Percentiles rank a stretch among this genome's conserved stretches.
Evolutionary conservation across 2,113 vertebrate genomes (phyloP).

Genomic region (Oreocharis arfaki): DNA sequence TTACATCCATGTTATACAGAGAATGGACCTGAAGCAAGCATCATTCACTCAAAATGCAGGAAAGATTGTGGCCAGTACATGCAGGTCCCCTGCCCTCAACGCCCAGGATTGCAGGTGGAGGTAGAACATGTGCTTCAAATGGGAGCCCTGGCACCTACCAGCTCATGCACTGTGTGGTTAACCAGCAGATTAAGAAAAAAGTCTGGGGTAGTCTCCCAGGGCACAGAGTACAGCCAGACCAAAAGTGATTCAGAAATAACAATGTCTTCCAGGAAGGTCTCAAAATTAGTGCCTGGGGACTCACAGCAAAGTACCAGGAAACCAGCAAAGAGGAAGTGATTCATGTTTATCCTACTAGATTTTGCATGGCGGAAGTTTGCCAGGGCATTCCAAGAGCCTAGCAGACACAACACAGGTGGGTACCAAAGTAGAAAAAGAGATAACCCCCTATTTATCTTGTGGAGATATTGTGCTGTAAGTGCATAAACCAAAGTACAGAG

Average conservation of each 20-base stretch:
- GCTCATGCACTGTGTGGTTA: neutral
- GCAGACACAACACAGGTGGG: neutral
- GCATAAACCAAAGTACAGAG: neutral
- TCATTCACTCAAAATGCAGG: rapidly evolving
- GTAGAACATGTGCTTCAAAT: neutral
- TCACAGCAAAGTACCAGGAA: neutral
- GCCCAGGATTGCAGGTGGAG: neutral
- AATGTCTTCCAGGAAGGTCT: neutral
- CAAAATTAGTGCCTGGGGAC: neutral
- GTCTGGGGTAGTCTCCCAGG: neutral
- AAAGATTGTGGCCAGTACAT: rapidly evolving
- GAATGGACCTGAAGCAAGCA: neutral
- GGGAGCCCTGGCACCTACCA: neutral
- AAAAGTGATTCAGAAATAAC: neutral
- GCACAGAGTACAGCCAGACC: neutral
- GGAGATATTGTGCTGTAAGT: neutral
- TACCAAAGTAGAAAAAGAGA: neutral
- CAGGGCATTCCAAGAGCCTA: neutral
- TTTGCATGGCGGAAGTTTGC: neutral
- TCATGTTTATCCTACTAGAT: neutral
- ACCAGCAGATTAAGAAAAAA: neutral
- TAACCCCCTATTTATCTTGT: neutral
- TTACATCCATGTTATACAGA: neutral
- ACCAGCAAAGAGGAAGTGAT: neutral
- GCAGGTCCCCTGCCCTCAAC: neutral